A percentile compares a stretch with the other conserved stretches of the same genome.
phyloP scores from a whole-genome alignment of 2,888 invertebrate genomes.

The Apamea epomidion region DNA sequence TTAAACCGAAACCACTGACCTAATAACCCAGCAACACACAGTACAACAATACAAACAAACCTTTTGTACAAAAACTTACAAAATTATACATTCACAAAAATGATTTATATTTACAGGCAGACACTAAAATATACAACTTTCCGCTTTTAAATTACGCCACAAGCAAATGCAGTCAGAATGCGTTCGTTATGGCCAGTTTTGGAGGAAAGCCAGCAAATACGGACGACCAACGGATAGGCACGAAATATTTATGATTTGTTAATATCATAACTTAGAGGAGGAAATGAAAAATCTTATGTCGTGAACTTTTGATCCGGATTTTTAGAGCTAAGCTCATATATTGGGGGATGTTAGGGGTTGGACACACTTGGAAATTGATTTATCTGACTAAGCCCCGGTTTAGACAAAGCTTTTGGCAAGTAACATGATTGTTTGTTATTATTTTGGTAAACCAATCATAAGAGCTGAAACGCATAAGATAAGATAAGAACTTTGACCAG shows the following conservation, averaged over 20 bases:
- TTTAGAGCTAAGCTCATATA: conserved; percentile 22
- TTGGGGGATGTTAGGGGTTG: neutral
- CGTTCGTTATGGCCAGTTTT: conserved; percentile 81
- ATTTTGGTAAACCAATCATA: neutral
- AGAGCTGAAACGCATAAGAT: neutral
- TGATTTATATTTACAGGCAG: conserved; percentile 50
- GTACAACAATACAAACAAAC: conserved; percentile 32
- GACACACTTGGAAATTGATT: neutral
- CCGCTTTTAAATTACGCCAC: conserved; percentile 61
- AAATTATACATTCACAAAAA: conserved; percentile 49
- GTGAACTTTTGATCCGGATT: conserved; percentile 49
- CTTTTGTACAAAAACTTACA: conserved; percentile 8
- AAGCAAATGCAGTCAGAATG: conserved; percentile 79
- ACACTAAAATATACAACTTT: conserved; percentile 20
- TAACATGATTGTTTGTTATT: neutral
- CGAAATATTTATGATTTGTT: conserved; percentile 66
- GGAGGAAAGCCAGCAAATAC: conserved; percentile 76
- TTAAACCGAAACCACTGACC: conserved; percentile 21
- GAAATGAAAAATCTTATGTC: conserved; percentile 62
- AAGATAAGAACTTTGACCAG: neutral
- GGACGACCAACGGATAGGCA: conserved; percentile 64
- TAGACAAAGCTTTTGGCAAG: neutral
- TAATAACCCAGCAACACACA: conserved; percentile 9
- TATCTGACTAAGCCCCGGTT: neutral
- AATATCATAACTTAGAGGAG: conserved; percentile 57